These are phyloP conservation scores for Hippopotamyrus pictus DNA, from an alignment of 2,797 vertebrate species.

Conservation along the genomic window DNA sequence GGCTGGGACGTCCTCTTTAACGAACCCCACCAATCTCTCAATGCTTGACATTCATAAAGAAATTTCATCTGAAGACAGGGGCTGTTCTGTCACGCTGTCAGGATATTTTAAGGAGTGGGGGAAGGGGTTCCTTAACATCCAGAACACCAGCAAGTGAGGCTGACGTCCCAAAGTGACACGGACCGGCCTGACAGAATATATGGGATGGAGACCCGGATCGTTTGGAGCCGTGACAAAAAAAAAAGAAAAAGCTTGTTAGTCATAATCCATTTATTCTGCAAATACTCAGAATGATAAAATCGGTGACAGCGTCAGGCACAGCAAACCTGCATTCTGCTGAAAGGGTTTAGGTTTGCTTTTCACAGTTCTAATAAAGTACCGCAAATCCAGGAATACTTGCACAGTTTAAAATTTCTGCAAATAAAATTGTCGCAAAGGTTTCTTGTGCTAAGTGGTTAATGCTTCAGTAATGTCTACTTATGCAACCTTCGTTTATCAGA, in stretches of 20 bases:
- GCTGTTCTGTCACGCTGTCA: background rate
- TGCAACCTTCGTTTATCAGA: slow-evolving; percentile 64
- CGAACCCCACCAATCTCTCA: background rate
- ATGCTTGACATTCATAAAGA: background rate
- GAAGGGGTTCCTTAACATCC: background rate
- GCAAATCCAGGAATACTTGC: slow-evolving; percentile 62
- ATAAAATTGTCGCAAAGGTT: slow-evolving; percentile 65
- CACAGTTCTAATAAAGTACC: slow-evolving; percentile 67
- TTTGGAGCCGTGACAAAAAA: background rate
- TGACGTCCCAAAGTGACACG: background rate
- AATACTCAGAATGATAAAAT: slow-evolving; percentile 75
- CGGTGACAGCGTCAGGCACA: slow-evolving; percentile 61
- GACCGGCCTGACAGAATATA: background rate
- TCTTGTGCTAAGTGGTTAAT: slow-evolving; percentile 14
- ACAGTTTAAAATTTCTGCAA: slow-evolving; percentile 43
- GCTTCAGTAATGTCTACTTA: slow-evolving; percentile 51
- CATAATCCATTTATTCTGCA: slow-evolving; percentile 73
- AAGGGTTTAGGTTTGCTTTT: slow-evolving; percentile 61
- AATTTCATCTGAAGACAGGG: background rate
- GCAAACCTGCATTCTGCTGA: slow-evolving; percentile 45
- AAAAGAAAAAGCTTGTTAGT: background rate
- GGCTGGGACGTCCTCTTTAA: background rate
- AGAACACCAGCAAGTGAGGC: background rate
- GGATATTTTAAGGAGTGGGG: background rate
- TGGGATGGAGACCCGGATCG: background rate